A percentile compares a stretch with the other conserved stretches of the same genome.
Evolutionary conservation across 2,797 vertebrate genomes (phyloP).

Genomic region (Huso huso): DNA sequence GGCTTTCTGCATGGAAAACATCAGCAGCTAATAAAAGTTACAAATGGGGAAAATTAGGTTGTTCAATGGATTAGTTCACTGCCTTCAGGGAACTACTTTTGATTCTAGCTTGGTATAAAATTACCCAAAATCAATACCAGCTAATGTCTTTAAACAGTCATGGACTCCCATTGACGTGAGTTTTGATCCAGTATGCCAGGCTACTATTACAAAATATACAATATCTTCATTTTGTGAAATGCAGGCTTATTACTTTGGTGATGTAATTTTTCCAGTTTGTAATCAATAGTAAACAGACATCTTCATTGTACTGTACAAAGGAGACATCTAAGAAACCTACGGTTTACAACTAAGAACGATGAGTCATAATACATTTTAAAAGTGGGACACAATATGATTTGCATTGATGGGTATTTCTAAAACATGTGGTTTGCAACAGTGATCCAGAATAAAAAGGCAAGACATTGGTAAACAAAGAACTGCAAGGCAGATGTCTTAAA

Average conservation of each 20-base stretch:
- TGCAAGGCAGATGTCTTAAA: constrained; percentile 41
- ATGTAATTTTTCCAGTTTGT: no score
- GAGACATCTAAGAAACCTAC: no score
- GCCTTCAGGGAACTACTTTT: constrained; percentile 37
- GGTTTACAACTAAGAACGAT: background rate
- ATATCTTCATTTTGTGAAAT: no score
- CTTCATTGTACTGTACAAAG: no score
- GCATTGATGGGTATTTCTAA: constrained; percentile 31
- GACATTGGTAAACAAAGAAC: constrained; percentile 45
- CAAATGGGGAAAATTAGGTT: constrained; percentile 47
- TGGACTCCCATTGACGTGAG: no score
- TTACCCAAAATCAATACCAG: constrained; percentile 42
- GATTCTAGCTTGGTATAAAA: constrained; percentile 35
- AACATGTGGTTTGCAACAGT: constrained; percentile 16
- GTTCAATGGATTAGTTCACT: constrained; percentile 38
- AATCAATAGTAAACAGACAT: no score
- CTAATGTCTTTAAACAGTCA: constrained; percentile 24
- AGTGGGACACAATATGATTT: constrained; percentile 23
- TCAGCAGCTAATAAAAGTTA: constrained; percentile 61
- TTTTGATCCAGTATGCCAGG: no score
- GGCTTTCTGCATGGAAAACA: constrained; percentile 41
- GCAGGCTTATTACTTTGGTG: no score
- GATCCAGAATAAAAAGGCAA: constrained; percentile 20
- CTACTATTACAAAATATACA: no score
- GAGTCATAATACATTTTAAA: constrained; percentile 20